phyloP scores from a whole-genome alignment of 2,888 invertebrate species.

The Mythimna ferrago region DNA sequence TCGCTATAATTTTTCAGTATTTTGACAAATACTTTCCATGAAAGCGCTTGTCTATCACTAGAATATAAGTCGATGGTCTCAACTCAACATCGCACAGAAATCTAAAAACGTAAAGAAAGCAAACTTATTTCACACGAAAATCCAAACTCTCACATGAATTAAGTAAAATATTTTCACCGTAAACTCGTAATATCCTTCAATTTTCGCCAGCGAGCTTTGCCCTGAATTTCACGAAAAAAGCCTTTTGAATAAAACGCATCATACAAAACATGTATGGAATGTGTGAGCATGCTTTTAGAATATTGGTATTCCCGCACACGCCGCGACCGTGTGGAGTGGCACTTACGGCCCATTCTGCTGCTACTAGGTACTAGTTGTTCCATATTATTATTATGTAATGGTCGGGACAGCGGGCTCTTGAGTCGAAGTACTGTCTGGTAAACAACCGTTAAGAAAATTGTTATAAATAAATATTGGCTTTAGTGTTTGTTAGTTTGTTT shows the following conservation, averaged over 20 bases:
- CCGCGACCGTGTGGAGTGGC: conserved; percentile 62
- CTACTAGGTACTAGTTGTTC: conserved; percentile 62
- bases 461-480: not conserved
- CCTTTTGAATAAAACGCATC: conserved; percentile 63
- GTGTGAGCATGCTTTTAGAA: conserved; percentile 75
- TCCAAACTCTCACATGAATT: conserved; percentile 46
- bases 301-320: conserved; percentile 76
- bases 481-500: not conserved
- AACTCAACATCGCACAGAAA: conserved; percentile 7
- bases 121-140: conserved; percentile 44
- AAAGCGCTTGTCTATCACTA: too few species aligned
- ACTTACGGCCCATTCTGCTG: conserved; percentile 64
- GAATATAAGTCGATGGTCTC: too few species aligned
- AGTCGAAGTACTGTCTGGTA: conserved; percentile 25
- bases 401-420: conserved; percentile 36
- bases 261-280: conserved; percentile 63
- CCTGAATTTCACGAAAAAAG: conserved; percentile 49
- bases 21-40: too few species aligned
- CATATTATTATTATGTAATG: conserved; percentile 61
- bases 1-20: too few species aligned
- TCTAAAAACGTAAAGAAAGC: conserved; percentile 24
- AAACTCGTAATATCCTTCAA: conserved; percentile 55
- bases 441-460: conserved; percentile 26
- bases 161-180: conserved; percentile 50
- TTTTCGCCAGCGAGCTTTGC: conserved; percentile 46